phyloP scores from a whole-genome alignment of 2,113 vertebrate species.

The Laterallus jamaicensis region DNA sequence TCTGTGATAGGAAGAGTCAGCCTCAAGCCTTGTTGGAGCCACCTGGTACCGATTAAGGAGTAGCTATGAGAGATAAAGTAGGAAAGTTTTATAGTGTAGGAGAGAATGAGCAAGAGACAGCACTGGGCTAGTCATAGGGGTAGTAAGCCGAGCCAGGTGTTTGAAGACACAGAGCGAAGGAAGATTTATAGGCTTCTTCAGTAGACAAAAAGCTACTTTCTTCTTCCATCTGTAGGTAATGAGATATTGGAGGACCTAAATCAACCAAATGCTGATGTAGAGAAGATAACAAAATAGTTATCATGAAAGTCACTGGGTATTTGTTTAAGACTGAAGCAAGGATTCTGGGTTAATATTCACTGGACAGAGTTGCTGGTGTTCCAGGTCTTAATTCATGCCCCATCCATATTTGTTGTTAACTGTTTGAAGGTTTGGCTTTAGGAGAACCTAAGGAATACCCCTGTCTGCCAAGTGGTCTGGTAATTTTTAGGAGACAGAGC shows the following conservation, averaged over 20 bases:
- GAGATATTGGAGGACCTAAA: background rate
- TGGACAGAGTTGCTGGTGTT: background rate
- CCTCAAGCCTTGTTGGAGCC: background rate
- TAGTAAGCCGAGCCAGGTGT: conserved; percentile 28
- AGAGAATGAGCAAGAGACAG: background rate
- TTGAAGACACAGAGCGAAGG: background rate
- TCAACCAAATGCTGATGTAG: background rate
- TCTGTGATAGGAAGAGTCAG: conserved; percentile 13
- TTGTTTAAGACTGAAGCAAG: background rate
- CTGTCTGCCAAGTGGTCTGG: background rate
- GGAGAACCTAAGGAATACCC: background rate
- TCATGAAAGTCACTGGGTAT: background rate
- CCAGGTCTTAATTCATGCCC: background rate
- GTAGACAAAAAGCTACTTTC: background rate
- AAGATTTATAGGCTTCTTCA: conserved; percentile 29
- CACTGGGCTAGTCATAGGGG: accelerated
- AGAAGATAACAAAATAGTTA: background rate
- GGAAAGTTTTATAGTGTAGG: conserved; percentile 5
- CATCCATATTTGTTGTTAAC: background rate
- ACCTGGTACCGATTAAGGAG: conserved; percentile 50
- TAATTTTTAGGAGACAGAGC: background rate
- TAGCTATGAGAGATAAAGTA: conserved; percentile 33
- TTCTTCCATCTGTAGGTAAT: background rate
- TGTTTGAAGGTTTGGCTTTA: background rate
- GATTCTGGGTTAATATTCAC: background rate